Percentiles rank a stretch among this genome's conserved stretches.
Evolutionary conservation across 2,797 vertebrate species (phyloP).

Genomic region (Leptatherina wallacei): DNA sequence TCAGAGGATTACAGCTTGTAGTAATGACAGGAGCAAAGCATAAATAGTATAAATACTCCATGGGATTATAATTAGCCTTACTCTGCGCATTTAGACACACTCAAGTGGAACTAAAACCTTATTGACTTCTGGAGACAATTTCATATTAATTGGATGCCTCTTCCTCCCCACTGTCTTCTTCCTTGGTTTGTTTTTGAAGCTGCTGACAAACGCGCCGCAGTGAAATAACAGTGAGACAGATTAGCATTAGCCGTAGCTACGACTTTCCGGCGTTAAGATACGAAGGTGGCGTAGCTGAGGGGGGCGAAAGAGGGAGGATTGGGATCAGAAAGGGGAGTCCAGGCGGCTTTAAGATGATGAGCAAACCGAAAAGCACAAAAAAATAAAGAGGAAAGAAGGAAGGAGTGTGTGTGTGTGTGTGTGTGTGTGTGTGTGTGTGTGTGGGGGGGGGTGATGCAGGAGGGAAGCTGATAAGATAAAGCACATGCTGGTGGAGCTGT

Average conservation of each 20-base stretch:
- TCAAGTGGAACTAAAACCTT: constrained; percentile 80
- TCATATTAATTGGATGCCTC: constrained; percentile 77
- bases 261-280: neutral
- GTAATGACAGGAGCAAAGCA: constrained; percentile 72
- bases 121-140: constrained; percentile 80
- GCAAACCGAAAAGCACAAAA: constrained; percentile 23
- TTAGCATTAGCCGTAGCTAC: constrained; percentile 49
- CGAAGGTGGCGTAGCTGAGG: neutral
- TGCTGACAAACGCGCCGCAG: constrained; percentile 36
- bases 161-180: constrained; percentile 35
- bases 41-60: constrained; percentile 74
- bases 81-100: constrained; percentile 69
- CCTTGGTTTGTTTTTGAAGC: constrained; percentile 36
- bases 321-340: constrained; percentile 22
- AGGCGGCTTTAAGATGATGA: constrained; percentile 50
- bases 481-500: constrained; percentile 7
- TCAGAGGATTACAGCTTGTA: constrained; percentile 71
- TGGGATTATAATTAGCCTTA: constrained; percentile 80
- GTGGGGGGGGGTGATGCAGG: constrained; percentile 22
- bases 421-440: neutral
- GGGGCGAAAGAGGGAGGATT: neutral
- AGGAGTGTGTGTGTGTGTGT: too few species aligned
- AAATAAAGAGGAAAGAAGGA: neutral
- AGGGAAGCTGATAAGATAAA: constrained; percentile 46
- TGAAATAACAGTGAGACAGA: constrained; percentile 22